phyloP scores from a whole-genome alignment of 1,140 invertebrate genomes.

The Drosophila ercepeae region DNA sequence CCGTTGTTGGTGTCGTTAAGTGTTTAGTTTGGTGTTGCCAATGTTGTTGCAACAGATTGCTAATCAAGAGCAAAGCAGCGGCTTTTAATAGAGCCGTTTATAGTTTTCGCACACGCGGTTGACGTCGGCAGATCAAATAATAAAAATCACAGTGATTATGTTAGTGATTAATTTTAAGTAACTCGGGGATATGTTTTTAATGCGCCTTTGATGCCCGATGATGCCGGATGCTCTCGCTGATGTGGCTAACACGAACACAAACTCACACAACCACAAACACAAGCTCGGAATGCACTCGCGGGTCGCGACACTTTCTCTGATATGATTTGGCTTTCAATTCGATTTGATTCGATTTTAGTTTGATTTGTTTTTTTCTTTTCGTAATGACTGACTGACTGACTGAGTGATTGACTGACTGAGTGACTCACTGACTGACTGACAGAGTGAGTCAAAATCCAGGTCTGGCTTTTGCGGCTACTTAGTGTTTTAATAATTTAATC shows the following conservation, averaged over 20 bases:
- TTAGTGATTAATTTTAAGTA: conserved; percentile 83
- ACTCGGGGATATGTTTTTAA: conserved; percentile 82
- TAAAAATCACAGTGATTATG: conserved; percentile 82
- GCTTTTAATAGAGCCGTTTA: conserved; percentile 49
- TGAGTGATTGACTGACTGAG: conserved; percentile 8
- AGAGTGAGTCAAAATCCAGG: conserved; percentile 1
- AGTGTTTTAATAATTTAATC: conserved; percentile 83
- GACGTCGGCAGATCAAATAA: conserved; percentile 59
- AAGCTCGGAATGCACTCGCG: conserved; percentile 23
- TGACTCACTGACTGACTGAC: background rate
- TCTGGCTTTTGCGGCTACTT: conserved; percentile 46
- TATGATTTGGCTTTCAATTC: conserved; percentile 26
- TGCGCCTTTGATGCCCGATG: conserved; percentile 30
- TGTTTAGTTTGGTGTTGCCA: conserved; percentile 48
- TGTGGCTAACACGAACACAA: conserved; percentile 36
- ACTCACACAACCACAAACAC: conserved; percentile 6
- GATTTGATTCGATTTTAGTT: conserved; percentile 6
- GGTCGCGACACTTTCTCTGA: conserved; percentile 31
- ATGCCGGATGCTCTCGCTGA: conserved; percentile 38
- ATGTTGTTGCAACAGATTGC: conserved; percentile 55
- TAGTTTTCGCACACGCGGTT: conserved; percentile 63
- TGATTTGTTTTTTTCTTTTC: conserved; percentile 10
- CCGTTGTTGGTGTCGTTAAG: conserved; percentile 23
- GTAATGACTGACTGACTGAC: conserved; percentile 8
- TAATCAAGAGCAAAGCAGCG: conserved; percentile 33